Base-by-base conservation (phyloP, 2,888 invertebrate genomes). In the Drosophila silvestris region DNA sequence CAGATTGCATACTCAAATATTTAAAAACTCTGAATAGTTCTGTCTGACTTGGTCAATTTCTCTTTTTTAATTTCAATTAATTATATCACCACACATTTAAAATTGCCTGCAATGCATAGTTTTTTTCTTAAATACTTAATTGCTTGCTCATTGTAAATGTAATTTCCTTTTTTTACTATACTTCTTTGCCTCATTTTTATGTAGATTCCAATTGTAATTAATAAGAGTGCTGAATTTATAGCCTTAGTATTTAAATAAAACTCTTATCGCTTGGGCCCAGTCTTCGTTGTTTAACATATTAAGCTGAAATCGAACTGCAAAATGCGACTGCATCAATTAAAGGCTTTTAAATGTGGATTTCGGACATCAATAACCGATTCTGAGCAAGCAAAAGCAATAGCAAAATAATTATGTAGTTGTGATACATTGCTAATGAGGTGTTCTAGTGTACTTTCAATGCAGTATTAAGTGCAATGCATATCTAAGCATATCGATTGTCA, bases 1-100 rank as follows among this genome's bases (percentile, higher is more conserved):
- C 26, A 35, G 54, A 35, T 26, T 54, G 35, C 10, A 33, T 3
- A 54, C 16, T 26, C 35, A 54, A 19, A 56, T 56, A 56, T 56
- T 56, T 14, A 5, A 56, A 56, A 56, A 28, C 26, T n/a, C 35
- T 22, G 35, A 35, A 26, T 16, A 22, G 22, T 2, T 16, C 5
- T 22, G 33, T 6, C 16, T 12, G 35, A 35, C 19, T 37, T 37
- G 26, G 26, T 16, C 14, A 7, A 22, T 7, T 14, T 47, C 5
- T 6, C 7, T 22, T 39, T 22, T 47, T 44, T 22, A 44, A 44
- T 44, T 44, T 22, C 5, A 44, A 44, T 44, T 44, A 22, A 44
- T 44, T 44, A 6, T 5, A 41, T 10, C 5, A 10, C n/a, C 22
- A 16, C 5, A 12, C 9, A 32, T 53, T 33, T 16, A 22, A 14